A percentile compares a stretch with the other conserved stretches of the same genome.
Evolutionary conservation across 2,888 invertebrate species (phyloP).

Genomic region (Folsomia candida): DNA sequence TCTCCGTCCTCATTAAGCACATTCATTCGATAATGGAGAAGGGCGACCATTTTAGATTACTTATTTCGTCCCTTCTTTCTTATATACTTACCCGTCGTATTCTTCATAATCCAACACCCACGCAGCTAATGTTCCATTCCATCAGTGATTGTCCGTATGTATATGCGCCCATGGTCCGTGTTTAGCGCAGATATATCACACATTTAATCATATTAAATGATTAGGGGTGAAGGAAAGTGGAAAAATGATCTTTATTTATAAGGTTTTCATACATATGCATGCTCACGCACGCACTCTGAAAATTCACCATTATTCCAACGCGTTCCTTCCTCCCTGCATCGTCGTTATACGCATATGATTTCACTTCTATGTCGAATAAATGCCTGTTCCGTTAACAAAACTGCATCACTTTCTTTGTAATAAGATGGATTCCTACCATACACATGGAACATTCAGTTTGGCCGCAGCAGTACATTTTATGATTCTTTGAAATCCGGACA

Average conservation of each 20-base stretch:
- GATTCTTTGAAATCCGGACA: background rate
- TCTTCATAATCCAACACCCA: too few relatives aligned
- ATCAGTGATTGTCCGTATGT: too few relatives aligned
- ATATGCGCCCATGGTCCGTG: background rate
- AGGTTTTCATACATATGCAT: slow-evolving; percentile 22
- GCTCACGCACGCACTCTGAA: slow-evolving; percentile 17
- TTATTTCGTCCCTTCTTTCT: too few relatives aligned
- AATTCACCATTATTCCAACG: background rate
- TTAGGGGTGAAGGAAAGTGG: background rate
- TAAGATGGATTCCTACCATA: background rate
- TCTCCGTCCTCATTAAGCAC: too few relatives aligned
- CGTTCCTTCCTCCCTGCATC: background rate
- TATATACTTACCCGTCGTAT: too few relatives aligned
- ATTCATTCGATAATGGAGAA: too few relatives aligned
- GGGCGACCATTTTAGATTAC: too few relatives aligned
- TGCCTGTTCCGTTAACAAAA: slow-evolving; percentile 1
- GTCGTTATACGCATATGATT: background rate
- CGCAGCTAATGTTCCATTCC: too few relatives aligned
- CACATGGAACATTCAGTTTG: background rate
- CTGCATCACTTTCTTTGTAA: background rate
- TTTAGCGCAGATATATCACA: background rate
- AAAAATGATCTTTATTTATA: slow-evolving; percentile 9
- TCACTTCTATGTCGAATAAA: background rate
- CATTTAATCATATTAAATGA: background rate
- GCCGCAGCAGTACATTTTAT: background rate